Conservation (phyloP, 2,888 invertebrate genomes). For the Clistopyga incitator region DNA sequence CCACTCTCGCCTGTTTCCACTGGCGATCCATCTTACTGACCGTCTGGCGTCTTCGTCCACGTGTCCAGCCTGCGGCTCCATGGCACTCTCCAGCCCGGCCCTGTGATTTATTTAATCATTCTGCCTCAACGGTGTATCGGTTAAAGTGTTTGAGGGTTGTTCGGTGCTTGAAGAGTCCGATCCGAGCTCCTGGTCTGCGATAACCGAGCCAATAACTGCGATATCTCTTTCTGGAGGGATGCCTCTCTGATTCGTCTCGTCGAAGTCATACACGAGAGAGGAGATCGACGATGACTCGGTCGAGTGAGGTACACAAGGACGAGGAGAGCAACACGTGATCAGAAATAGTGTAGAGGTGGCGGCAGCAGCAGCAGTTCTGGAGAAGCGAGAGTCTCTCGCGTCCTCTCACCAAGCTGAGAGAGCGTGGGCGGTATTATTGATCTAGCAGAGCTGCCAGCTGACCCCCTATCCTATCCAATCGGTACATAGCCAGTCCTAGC, state of each 20-base stretch:
- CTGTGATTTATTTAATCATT: slow-evolving; percentile 20
- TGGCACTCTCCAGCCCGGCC: background rate
- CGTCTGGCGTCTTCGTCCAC: slow-evolving; percentile 14
- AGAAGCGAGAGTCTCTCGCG: slow-evolving; percentile 46
- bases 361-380: slow-evolving; percentile 26
- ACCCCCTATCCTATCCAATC: slow-evolving; percentile 71
- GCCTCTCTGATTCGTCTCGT: background rate
- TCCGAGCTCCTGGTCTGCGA: background rate
- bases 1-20: slow-evolving; percentile 45
- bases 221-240: background rate
- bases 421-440: slow-evolving; percentile 75
- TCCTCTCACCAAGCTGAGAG: slow-evolving; percentile 64
- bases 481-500: slow-evolving; percentile 17
- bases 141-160: background rate
- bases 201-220: background rate
- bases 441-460: slow-evolving; percentile 70
- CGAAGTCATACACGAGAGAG: background rate
- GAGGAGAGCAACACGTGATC: slow-evolving; percentile 39
- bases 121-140: background rate
- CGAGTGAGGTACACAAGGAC: background rate
- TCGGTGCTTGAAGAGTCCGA: background rate
- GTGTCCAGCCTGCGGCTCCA: background rate
- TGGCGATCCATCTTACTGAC: slow-evolving; percentile 31
- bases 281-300: slow-evolving; percentile 8
- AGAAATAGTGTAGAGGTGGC: slow-evolving; percentile 25